Evolutionary conservation across 2,888 invertebrate genomes (phyloP).

Genomic region (Agrotis ipsilon): DNA sequence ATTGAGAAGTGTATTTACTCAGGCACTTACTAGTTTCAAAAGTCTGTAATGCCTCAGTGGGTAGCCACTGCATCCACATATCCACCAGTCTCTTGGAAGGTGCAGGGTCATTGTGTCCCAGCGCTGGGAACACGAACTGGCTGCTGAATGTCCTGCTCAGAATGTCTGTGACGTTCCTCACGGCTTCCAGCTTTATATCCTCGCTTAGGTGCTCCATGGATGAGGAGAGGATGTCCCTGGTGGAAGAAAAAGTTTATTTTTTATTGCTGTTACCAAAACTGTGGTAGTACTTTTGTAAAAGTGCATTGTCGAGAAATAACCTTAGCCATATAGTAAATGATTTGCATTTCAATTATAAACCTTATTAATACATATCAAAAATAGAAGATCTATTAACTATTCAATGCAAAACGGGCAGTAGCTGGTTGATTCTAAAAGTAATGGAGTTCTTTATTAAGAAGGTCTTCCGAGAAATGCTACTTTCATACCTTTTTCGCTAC

Average conservation of each 20-base stretch:
- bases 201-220: constrained; percentile 93
- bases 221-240: constrained; percentile 96
- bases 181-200: constrained; percentile 93
- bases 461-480: too few relatives aligned
- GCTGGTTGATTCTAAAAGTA: too few relatives aligned
- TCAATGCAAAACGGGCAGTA: too few relatives aligned
- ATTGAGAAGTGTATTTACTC: neutral
- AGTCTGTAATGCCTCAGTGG: constrained; percentile 95
- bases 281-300: too few relatives aligned
- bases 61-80: constrained; percentile 96
- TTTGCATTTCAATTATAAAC: too few relatives aligned
- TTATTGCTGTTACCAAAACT: too few relatives aligned
- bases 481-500: too few relatives aligned
- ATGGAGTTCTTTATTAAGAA: too few relatives aligned
- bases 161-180: constrained; percentile 95
- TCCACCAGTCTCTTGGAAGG: constrained; percentile 93
- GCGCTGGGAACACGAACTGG: constrained; percentile 97
- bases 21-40: constrained; percentile 94
- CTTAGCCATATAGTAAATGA: too few relatives aligned
- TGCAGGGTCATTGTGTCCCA: constrained; percentile 97
- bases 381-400: too few relatives aligned
- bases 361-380: too few relatives aligned
- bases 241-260: constrained; percentile 67
- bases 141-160: constrained; percentile 96
- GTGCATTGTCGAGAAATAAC: too few relatives aligned